Base-by-base conservation (phyloP, 64 coral and sea anemone species). In the Catalaphyllia jardinei region DNA sequence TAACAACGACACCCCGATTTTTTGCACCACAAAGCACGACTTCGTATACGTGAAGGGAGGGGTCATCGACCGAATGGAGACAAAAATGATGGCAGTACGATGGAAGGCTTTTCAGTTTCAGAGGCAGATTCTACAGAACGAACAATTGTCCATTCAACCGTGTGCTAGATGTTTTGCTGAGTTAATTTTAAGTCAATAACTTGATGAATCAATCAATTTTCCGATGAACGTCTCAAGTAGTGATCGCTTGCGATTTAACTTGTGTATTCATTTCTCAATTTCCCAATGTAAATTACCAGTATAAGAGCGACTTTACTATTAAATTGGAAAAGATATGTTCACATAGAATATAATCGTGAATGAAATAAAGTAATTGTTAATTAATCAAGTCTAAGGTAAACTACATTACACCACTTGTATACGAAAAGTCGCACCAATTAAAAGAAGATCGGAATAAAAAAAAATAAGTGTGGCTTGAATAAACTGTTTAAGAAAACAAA, bases 21-120 rank as follows among this genome's bases (percentile, higher is more conserved):
- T 88, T 74, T 74, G 50, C 29, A 61, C 54, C 22, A 60, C 64
- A 9, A 88, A 88, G 51, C 8, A 88, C 6, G 50, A 88, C 1
- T 39, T 88, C 19, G 33, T 51, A 8, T 88, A 78, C 61, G 72
- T 88, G 3, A 72, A 71, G 29, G 71, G 86, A 11, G 86, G 72
- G 16, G 69, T 59, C 33, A 67, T 88, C 20, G 72, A 88, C 72
- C 35, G 33, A 8, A 74, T 67, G 35, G 72, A 88, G 57, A 87
- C 84, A 10, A 29, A 87, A 24, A 87, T 87, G 84, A 87, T 67
- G 79, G 60, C 60, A 62, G 60, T 62, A 22, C 60, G 12, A 62
- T 62, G 60, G 60, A 62, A 62, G 60, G 60, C 60, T 62, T 62
- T 62, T 62, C 60, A 62, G 60, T 62, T 62, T 62, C 60, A 62